Evolutionary conservation across 2,113 vertebrate genomes (phyloP).

Genomic region (Oncorhynchus kisutch): DNA sequence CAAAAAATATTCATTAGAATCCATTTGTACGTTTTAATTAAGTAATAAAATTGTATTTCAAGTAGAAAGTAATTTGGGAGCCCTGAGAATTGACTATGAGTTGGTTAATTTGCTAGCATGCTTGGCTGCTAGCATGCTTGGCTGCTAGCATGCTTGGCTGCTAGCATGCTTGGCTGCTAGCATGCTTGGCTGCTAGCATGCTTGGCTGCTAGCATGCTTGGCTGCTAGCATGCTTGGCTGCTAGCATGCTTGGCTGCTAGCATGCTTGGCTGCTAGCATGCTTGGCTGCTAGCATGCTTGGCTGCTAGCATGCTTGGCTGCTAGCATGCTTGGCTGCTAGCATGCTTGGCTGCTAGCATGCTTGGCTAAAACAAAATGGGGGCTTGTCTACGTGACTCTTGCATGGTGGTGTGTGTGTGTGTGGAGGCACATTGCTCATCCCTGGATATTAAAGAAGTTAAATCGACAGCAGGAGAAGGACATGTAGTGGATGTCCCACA

Average conservation of each 20-base stretch:
- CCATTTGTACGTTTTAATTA: neutral
- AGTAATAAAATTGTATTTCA: neutral
- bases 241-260: too few species aligned
- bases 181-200: too few species aligned
- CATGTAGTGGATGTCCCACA: neutral
- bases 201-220: too few species aligned
- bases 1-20: neutral
- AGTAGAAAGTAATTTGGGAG: neutral
- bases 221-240: too few species aligned
- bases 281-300: too few species aligned
- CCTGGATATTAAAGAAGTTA: neutral
- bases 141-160: neutral
- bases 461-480: neutral
- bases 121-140: neutral
- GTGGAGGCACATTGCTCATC: neutral
- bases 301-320: too few species aligned
- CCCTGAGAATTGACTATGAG: conserved; percentile 13
- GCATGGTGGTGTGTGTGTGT: neutral
- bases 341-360: neutral
- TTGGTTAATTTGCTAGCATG: neutral
- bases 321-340: neutral
- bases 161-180: too few species aligned
- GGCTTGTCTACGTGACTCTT: neutral
- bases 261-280: too few species aligned
- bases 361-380: neutral